Percentiles rank a stretch among this genome's conserved stretches.
These are phyloP conservation scores for Sepioteuthis lessoniana DNA, from an alignment of 2,888 invertebrate species.

Conservation along the genomic window DNA sequence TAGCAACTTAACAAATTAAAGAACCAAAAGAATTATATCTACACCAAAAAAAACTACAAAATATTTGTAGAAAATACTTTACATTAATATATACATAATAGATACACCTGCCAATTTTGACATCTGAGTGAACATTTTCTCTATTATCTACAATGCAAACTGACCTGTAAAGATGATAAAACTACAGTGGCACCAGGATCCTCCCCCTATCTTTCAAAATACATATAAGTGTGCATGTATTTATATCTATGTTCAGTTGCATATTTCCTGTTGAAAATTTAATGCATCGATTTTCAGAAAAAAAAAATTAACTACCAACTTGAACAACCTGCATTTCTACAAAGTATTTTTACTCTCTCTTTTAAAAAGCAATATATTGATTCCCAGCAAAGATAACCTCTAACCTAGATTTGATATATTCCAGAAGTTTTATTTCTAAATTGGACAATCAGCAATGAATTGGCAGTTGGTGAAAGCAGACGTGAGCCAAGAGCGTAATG, in stretches of 20 bases:
- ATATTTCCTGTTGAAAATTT: slow-evolving; percentile 10
- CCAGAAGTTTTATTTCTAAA: slow-evolving; percentile 33
- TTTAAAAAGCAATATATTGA: slow-evolving; percentile 33
- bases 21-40: not conserved
- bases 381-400: not conserved
- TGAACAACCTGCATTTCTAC: slow-evolving; percentile 33
- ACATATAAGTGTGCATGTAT: not conserved
- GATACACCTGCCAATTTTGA: not conserved
- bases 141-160: not conserved
- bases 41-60: not conserved
- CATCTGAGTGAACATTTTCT: slow-evolving; percentile 3
- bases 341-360: not conserved
- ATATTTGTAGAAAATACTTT: not conserved
- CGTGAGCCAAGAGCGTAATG: slow-evolving; percentile 33
- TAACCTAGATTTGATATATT: slow-evolving; percentile 33
- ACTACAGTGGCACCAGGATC: not conserved
- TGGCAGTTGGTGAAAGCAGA: slow-evolving; percentile 8
- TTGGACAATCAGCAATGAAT: slow-evolving; percentile 33
- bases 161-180: not conserved
- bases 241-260: not conserved
- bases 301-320: not conserved
- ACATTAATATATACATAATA: not conserved
- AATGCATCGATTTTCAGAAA: not conserved
- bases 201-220: not conserved
- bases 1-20: not conserved